phyloP scores from a whole-genome alignment of 1,140 invertebrate genomes.

The Acromyrmex echinatior region DNA sequence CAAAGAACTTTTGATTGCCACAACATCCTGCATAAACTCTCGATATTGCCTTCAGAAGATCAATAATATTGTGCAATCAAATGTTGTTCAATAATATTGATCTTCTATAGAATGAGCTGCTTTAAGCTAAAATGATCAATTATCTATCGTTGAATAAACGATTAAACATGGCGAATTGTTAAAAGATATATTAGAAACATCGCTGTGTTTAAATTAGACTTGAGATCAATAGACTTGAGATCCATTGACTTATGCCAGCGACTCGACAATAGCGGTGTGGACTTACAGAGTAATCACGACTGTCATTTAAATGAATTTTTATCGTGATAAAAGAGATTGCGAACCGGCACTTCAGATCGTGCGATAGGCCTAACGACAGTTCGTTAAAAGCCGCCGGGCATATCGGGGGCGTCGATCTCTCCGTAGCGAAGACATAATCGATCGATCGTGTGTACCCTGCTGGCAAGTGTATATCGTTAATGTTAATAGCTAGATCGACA shows the following conservation, averaged over 20 bases:
- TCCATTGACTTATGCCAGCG: slow-evolving; percentile 20
- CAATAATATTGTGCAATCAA: neutral
- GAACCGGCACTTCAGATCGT: slow-evolving; percentile 53
- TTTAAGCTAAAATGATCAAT: neutral
- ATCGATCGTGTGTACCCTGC: slow-evolving; percentile 23
- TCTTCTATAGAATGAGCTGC: neutral
- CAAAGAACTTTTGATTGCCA: neutral
- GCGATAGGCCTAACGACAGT: slow-evolving; percentile 72
- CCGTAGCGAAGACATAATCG: slow-evolving; percentile 45
- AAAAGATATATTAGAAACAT: neutral
- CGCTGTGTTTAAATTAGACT: neutral
- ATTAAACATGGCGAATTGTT: neutral
- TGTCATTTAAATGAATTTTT: slow-evolving; percentile 72
- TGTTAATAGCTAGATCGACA: neutral
- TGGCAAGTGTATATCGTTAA: slow-evolving; percentile 28
- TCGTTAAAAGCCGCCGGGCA: slow-evolving; percentile 63
- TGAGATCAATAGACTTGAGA: slow-evolving; percentile 6
- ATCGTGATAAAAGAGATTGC: slow-evolving; percentile 61
- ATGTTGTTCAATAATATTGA: neutral
- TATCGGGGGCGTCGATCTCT: slow-evolving; percentile 66
- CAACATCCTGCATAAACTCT: neutral
- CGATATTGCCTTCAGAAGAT: neutral
- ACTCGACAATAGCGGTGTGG: slow-evolving; percentile 8
- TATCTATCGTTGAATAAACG: neutral
- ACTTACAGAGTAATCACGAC: slow-evolving; percentile 59